These are phyloP conservation scores for Zaprionus kolodkinae DNA, from an alignment of 1,140 invertebrate species.

Conservation along the genomic window DNA sequence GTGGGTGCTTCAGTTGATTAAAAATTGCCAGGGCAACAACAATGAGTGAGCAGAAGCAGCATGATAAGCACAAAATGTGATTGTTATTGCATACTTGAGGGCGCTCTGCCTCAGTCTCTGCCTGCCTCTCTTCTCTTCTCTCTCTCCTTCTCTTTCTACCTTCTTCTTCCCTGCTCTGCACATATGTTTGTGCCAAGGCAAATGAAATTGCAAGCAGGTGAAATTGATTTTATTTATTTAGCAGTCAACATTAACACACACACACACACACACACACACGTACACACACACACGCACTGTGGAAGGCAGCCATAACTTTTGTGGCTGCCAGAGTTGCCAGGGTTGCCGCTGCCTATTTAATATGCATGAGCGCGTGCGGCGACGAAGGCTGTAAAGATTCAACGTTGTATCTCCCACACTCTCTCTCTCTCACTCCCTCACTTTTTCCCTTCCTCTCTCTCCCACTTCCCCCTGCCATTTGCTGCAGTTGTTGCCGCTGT, in stretches of 20 bases:
- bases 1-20: conserved; percentile 40
- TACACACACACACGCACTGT: not conserved
- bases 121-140: not conserved
- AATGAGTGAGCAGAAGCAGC: conserved; percentile 9
- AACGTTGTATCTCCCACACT: not conserved
- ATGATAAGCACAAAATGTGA: conserved; percentile 61
- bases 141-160: not conserved
- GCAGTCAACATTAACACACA: conserved; percentile 58
- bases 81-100: conserved; percentile 66
- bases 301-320: conserved; percentile 45
- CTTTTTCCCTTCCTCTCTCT: not conserved
- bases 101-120: not conserved
- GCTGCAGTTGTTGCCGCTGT: not conserved
- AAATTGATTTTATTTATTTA: conserved; percentile 82
- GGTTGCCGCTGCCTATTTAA: conserved; percentile 54
- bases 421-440: not conserved
- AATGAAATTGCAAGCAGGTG: conserved; percentile 48
- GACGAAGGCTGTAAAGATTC: conserved; percentile 1
- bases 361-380: conserved; percentile 57
- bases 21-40: conserved; percentile 46
- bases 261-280: conserved; percentile 24
- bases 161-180: conserved; percentile 3
- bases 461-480: not conserved
- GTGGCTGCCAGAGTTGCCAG: conserved; percentile 20
- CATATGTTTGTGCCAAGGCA: conserved; percentile 23